Evolutionary conservation across 2,797 vertebrate species (phyloP), one percentile per base, ranked within the genome.

Genomic region (Peromyscus aztecus): DNA sequence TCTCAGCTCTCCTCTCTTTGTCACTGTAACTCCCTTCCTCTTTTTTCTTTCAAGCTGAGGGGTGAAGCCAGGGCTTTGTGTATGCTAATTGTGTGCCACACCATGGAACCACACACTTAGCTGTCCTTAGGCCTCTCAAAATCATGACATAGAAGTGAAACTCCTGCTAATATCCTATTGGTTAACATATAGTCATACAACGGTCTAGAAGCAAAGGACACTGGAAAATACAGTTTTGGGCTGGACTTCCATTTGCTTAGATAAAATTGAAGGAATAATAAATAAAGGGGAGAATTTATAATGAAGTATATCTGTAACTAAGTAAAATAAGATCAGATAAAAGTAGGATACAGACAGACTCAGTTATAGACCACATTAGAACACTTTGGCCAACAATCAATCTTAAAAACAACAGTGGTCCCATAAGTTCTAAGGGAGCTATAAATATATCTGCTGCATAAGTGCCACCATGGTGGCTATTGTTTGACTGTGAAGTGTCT

Each of bases 201-300:
- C 8, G 81, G 63, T 67, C 9, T 43, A 55, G 67, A 65, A 14
- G 7, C 75, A 82, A 73, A 52, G 11, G 16, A 91, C 23, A 0
- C 40, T 94, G 4, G 10, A 90, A 90, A 92, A 90, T 21, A 19
- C 8, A n/a, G 17, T 55, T 80, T 34, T 83, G 86, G 6, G 3
- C 49, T 85, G 29, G 46, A 14, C n/a, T 93, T 55, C 63, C 37
- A 14, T 91, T 90, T 85, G 17, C 43, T 96, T 93, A 67, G 40
- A 73, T 96, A 82, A 93, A 94, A 90, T 5, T 63, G 23, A 94
- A 96, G 40, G 37, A 59, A 21, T 83, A 65, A 52, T 49, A 57
- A 91, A 69, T 65, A 46, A 95, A 82, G 19, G 4, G 81, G 93
- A 94, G 73, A 86, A 23, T 19, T 13, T 52, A 13, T 40, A 31